Conservation (phyloP, 2,113 vertebrate species). For the Pipra filicauda region DNA sequence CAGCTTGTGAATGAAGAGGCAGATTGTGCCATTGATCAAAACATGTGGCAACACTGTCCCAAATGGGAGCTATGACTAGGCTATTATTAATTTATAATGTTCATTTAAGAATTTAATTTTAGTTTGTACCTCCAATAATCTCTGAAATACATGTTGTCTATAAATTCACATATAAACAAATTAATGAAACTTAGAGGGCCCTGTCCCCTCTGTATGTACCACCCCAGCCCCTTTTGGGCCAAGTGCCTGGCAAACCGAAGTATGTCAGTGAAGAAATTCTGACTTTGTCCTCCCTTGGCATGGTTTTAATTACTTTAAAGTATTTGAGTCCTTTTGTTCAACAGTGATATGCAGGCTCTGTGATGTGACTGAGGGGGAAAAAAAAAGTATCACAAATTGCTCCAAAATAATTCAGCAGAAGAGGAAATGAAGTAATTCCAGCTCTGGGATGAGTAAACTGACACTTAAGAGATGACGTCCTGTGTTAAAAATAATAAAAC, state of each 20-base stretch:
- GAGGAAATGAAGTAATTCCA: neutral
- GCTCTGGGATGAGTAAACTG: neutral
- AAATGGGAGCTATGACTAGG: neutral
- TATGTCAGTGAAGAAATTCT: neutral
- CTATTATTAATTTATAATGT: neutral
- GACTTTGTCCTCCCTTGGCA: neutral
- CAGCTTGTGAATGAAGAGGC: neutral
- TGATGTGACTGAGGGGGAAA: neutral
- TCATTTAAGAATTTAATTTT: neutral
- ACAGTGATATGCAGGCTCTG: neutral
- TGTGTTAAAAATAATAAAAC: neutral
- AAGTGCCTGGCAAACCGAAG: neutral
- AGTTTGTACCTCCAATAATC: neutral
- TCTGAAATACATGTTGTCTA: neutral
- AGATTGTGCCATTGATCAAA: neutral
- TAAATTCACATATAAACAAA: neutral
- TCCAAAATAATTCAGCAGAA: neutral
- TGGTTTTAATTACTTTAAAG: neutral
- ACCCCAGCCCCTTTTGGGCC: neutral
- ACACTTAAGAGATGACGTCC: neutral
- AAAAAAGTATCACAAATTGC: neutral
- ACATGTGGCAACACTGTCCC: neutral
- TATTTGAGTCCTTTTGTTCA: neutral
- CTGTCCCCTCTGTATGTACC: rapidly evolving
- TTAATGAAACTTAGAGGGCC: neutral